Evolutionary conservation across 2,888 invertebrate genomes (phyloP), one percentile per base, ranked within the genome.

Genomic region (Drosophila sordidapex): DNA sequence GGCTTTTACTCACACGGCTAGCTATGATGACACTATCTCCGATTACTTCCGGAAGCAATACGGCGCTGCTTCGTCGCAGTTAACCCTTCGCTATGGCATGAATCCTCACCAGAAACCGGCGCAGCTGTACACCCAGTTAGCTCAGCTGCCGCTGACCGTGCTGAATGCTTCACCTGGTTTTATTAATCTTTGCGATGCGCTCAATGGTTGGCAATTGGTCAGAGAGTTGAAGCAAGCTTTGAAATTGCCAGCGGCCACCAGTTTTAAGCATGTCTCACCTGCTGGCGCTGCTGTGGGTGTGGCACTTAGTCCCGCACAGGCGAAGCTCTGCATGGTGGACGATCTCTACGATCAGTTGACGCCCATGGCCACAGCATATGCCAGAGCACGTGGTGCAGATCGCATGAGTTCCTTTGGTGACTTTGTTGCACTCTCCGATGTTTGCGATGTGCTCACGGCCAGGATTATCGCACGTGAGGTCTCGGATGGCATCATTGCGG

Each of bases 371-470:
- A 95, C 95, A 21, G 99, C 99, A 0, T 99, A 99, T 93, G 99
- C 99, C 0, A 95, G 99, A 68, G 99, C 99, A 0, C 95, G 99
- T 91, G 99, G 99, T 58, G 99, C 99, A 21, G 99, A 99, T 93
- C 95, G 99, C 62, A 99, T 99, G 99, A 99, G 99, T 11, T 99
- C 99, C 0, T 99, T 99, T 93, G 99, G 99, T 0, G 99, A 99
- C 94, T 99, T 99, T 93, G 95, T 99, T 40, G 98, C 99, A 0
- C 93, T 99, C 0, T 99, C 99, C 0, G 98, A 99, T 92, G 93
- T 94, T 0, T 99, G 99, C 91, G 99, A 99, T 93, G 95, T 94
- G 57, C 91, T 96, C 72, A 99, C 99, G 0, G 99, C 99, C 0
- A 96, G 95, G 91, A 97, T 99, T 65, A 98, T 99, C 71, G 97